Evolutionary conservation across 2,888 invertebrate genomes (phyloP), one percentile per base, ranked within the genome.

Genomic region (Phaedon cochleariae): DNA sequence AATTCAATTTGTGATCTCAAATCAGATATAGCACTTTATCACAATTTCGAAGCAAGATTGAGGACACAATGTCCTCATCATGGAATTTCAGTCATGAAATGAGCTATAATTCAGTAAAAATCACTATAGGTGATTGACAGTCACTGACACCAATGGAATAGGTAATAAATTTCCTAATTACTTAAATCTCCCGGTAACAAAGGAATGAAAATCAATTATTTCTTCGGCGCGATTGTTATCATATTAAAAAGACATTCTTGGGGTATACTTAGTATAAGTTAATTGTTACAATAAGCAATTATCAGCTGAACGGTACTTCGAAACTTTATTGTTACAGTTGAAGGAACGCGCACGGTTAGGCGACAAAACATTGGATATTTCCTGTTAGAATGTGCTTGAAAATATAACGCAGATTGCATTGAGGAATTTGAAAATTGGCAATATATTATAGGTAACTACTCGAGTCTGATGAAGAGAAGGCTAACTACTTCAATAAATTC

Each of bases 241-340:
- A 9, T 54, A 49, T 62, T 49, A 59, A 48, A 65, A 53, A 62
- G 60, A 68, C 68, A 66, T 66, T 68, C 65, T 52, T 61, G 59
- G 45, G 55, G 54, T 59, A 64, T 64, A 62, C 62, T 68, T 68
- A 68, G 64, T 68, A 68, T 61, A 22, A 62, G 64, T 68, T 70
- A 70, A 70, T 70, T 70, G 59, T 70, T 66, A 67, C 64, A 69
- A 66, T 70, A 65, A 65, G 66, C 68, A 64, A 70, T 70, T 68
- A 68, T 57, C 53, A 48, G 45, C 57, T 15, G 26, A 62, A 62
- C 59, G 62, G 54, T 54, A 59, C 46, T 34, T 53, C 21, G 48
- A 51, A 48, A 54, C 22, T 59, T 66, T 58, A 59, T 62, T 62
- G 62, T 62, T 49, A 60, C 52, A 55, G 55, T 55, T 60, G 60